Conservation (phyloP, 2,797 vertebrate genomes). For the Glyptemys insculpta region DNA sequence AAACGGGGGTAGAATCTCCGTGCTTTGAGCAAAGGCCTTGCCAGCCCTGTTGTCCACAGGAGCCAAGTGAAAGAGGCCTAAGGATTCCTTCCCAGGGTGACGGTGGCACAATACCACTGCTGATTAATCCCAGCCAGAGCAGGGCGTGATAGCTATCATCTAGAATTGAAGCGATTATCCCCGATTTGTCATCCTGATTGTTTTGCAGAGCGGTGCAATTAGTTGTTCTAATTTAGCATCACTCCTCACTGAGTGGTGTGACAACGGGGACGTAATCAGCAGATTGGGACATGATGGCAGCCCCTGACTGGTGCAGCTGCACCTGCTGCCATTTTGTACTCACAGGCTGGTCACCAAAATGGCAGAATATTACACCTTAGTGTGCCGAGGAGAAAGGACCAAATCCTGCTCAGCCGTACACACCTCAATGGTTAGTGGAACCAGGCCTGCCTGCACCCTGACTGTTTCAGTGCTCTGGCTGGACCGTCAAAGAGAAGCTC, state of each 20-base stretch:
- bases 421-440: neutral
- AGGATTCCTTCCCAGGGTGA: conserved; percentile 42
- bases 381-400: rapidly evolving
- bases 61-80: conserved; percentile 15
- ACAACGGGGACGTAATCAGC: conserved; percentile 27
- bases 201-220: conserved; percentile 73
- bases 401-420: rapidly evolving
- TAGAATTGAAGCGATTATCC: conserved; percentile 45
- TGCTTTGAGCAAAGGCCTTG: neutral
- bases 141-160: conserved; percentile 29
- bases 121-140: conserved; percentile 42
- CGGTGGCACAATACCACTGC: conserved; percentile 51
- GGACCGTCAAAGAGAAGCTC: rapidly evolving
- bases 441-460: too few relatives aligned
- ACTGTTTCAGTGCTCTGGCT: rapidly evolving
- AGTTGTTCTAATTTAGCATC: conserved; percentile 22
- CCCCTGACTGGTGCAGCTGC: conserved; percentile 30
- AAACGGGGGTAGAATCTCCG: rapidly evolving
- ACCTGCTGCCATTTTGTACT: neutral
- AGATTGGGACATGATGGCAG: neutral
- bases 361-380: neutral
- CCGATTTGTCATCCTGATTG: conserved; percentile 74
- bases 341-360: rapidly evolving
- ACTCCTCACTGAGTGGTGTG: neutral
- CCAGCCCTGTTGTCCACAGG: neutral